A percentile compares a stretch with the other conserved stretches of the same genome.
These are phyloP conservation scores for Sandelia bainsii DNA, from an alignment of 2,797 vertebrate species.

Conservation along the genomic window DNA sequence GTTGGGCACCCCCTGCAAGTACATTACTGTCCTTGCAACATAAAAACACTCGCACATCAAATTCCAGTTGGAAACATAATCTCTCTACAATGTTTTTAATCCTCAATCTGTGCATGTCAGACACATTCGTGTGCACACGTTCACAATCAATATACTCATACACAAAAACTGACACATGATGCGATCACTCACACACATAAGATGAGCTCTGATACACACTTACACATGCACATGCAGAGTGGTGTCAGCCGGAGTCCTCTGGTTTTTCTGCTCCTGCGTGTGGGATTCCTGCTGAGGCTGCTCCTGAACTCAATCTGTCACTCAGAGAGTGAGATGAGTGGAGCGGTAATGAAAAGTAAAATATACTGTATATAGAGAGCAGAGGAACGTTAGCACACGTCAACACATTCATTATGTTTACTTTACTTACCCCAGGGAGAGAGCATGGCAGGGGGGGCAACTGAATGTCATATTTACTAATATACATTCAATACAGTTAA, in stretches of 20 bases:
- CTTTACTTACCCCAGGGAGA: conserved; percentile 38
- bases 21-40: conserved; percentile 26
- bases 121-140: conserved; percentile 25
- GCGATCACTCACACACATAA: conserved; percentile 26
- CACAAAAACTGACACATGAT: conserved; percentile 34
- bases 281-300: conserved; percentile 74
- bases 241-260: conserved; percentile 67
- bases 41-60: conserved; percentile 27
- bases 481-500: conserved; percentile 25
- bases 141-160: conserved; percentile 16
- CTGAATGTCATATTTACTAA: conserved; percentile 43
- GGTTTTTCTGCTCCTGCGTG: conserved; percentile 56
- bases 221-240: conserved; percentile 30
- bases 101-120: conserved; percentile 45
- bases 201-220: conserved; percentile 17
- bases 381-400: conserved; percentile 39
- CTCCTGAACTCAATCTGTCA: conserved; percentile 82
- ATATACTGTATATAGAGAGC: conserved; percentile 32
- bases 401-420: conserved; percentile 52
- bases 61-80: conserved; percentile 60
- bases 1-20: conserved; percentile 21
- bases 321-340: conserved; percentile 58
- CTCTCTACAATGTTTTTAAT: conserved; percentile 61
- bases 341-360: conserved; percentile 15
- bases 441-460: conserved; percentile 25